Evolutionary conservation across 2,888 invertebrate genomes (phyloP).

Genomic region (Amblyteles armatorius): DNA sequence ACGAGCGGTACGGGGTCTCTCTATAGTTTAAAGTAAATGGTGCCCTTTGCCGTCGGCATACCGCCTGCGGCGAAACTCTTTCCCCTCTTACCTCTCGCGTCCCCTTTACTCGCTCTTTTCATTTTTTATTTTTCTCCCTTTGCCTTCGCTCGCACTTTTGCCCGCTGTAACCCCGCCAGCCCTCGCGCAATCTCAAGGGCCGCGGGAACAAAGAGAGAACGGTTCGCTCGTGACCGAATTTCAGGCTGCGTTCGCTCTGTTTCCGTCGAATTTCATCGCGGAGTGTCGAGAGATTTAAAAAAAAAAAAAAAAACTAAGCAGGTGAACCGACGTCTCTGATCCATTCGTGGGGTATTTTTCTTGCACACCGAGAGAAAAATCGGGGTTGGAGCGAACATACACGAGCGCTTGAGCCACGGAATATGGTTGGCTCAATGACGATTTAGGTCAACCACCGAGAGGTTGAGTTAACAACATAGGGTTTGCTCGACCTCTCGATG

Average conservation of each 20-base stretch:
- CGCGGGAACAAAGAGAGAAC: constrained; percentile 63
- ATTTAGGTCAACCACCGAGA: no score
- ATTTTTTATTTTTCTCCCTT: constrained; percentile 49
- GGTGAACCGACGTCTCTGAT: no score
- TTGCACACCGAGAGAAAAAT: no score
- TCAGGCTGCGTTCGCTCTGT: background rate
- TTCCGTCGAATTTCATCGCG: background rate
- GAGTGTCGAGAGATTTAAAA: background rate
- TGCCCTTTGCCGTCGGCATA: constrained; percentile 63
- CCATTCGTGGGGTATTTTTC: no score
- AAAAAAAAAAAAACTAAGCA: no score
- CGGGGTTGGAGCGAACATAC: no score
- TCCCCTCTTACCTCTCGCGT: constrained; percentile 12
- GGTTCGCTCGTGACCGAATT: constrained; percentile 34
- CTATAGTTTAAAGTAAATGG: constrained; percentile 68
- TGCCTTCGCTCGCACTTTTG: constrained; percentile 47
- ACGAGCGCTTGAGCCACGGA: no score
- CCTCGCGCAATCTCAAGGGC: constrained; percentile 30
- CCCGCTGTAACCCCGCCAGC: background rate
- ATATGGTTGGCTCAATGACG: no score
- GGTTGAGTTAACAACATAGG: no score
- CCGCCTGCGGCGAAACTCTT: constrained; percentile 61
- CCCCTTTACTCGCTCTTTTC: constrained; percentile 60
- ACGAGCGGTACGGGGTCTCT: constrained; percentile 41
- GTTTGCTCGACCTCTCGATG: no score